Conservation (phyloP, 2,888 invertebrate genomes). For the Biston stratarius region DNA sequence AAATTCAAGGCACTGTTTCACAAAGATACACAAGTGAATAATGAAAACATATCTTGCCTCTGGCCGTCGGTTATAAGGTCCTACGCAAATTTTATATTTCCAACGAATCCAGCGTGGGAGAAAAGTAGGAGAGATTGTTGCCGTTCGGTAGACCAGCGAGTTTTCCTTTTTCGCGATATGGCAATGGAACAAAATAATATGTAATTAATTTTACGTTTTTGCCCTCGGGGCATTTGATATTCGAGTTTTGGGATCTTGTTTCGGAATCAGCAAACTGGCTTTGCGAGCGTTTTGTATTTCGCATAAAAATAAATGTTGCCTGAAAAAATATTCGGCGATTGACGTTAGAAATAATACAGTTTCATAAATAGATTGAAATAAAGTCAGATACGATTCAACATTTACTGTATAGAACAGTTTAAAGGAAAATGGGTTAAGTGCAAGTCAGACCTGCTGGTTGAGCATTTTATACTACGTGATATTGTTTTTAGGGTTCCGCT, state of each 20-base stretch:
- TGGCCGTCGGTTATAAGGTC: slow-evolving; percentile 39
- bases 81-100: slow-evolving; percentile 45
- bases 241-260: slow-evolving; percentile 14
- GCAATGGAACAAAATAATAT: slow-evolving; percentile 29
- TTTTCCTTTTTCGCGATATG: slow-evolving; percentile 32
- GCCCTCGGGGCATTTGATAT: slow-evolving; percentile 19
- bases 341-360: not conserved
- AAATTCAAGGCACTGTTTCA: slow-evolving; percentile 47
- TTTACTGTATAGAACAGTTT: not conserved
- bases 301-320: not conserved
- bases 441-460: too few relatives aligned
- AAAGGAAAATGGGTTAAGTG: not conserved
- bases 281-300: slow-evolving; percentile 7
- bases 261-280: slow-evolving; percentile 8
- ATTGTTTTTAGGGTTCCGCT: too few relatives aligned
- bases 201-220: slow-evolving; percentile 30
- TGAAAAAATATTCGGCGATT: not conserved
- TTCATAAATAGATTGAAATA: not conserved
- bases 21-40: slow-evolving; percentile 52
- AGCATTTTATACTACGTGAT: too few relatives aligned
- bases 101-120: slow-evolving; percentile 23
- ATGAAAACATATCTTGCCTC: slow-evolving; percentile 50
- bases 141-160: slow-evolving; percentile 18
- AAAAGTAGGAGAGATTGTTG: slow-evolving; percentile 14
- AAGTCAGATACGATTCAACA: not conserved